Conservation (phyloP, 1,140 invertebrate species). For the Bathynomus jamesi region DNA sequence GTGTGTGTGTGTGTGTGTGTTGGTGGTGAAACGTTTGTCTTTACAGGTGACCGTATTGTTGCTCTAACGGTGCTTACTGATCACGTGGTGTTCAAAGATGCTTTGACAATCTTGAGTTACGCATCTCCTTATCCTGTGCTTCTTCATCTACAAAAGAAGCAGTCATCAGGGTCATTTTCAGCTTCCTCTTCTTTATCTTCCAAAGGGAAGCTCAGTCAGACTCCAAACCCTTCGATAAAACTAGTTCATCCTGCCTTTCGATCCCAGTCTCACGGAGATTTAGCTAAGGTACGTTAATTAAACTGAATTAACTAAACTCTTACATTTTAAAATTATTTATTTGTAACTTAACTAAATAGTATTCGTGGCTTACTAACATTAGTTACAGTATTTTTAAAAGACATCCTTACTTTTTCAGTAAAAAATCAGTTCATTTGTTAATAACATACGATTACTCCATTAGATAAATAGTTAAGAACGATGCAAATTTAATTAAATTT, state of each 20-base stretch:
- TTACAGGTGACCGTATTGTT: conserved; percentile 74
- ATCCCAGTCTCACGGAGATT: conserved; percentile 58
- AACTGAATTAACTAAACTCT: too few species aligned
- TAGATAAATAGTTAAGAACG: too few species aligned
- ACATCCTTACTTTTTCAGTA: too few species aligned
- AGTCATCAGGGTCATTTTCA: conserved; percentile 38
- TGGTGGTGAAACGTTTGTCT: too few species aligned
- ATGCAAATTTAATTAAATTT: too few species aligned
- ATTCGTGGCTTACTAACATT: too few species aligned
- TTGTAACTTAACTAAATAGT: too few species aligned
- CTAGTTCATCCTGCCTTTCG: conserved; percentile 59
- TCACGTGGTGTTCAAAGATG: conserved; percentile 83
- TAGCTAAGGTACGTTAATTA: conserved; percentile 50
- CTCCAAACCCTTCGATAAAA: conserved; percentile 43
- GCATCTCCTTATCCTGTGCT: conserved; percentile 83
- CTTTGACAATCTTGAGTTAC: conserved; percentile 76
- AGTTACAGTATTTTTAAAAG: too few species aligned
- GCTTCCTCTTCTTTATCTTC: neutral
- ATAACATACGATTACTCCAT: too few species aligned
- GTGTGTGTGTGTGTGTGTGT: too few species aligned
- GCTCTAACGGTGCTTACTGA: conserved; percentile 76
- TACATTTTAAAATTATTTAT: too few species aligned
- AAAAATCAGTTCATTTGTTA: too few species aligned
- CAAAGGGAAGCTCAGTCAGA: conserved; percentile 36
- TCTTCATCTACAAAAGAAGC: conserved; percentile 52